phyloP scores from a whole-genome alignment of 1,140 invertebrate species.

The Achatina immaculata region DNA sequence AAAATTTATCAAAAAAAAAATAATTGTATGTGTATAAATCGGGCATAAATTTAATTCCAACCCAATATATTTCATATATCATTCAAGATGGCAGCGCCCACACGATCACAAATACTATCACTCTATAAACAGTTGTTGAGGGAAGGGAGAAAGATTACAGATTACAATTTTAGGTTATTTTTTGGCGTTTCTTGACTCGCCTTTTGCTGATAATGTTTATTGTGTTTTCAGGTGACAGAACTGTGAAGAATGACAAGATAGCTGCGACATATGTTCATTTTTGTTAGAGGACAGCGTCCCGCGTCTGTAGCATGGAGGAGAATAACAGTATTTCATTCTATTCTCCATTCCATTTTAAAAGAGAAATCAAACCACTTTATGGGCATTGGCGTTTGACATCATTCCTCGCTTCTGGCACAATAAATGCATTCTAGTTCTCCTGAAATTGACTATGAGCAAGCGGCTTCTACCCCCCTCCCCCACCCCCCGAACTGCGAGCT shows the following conservation, averaged over 20 bases:
- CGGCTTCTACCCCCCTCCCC: no score
- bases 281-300: background rate
- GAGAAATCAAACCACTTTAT: no score
- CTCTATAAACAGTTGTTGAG: conserved; percentile 57
- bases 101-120: conserved; percentile 44
- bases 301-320: no score
- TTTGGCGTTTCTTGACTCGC: background rate
- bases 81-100: conserved; percentile 52
- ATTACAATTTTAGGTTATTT: conserved; percentile 64
- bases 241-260: background rate
- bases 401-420: no score
- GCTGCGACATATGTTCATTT: background rate
- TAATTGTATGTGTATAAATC: no score
- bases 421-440: no score
- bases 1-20: no score
- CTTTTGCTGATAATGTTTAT: background rate
- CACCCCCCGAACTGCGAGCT: no score
- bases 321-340: background rate
- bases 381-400: no score
- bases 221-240: background rate
- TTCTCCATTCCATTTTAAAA: background rate
- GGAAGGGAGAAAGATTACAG: conserved; percentile 58
- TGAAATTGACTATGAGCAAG: no score
- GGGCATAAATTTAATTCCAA: conserved; percentile 25
- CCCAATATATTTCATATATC: background rate